phyloP scores from a whole-genome alignment of 37 sponge, comb jelly and placozoan species.

The Beroe forskalii region DNA sequence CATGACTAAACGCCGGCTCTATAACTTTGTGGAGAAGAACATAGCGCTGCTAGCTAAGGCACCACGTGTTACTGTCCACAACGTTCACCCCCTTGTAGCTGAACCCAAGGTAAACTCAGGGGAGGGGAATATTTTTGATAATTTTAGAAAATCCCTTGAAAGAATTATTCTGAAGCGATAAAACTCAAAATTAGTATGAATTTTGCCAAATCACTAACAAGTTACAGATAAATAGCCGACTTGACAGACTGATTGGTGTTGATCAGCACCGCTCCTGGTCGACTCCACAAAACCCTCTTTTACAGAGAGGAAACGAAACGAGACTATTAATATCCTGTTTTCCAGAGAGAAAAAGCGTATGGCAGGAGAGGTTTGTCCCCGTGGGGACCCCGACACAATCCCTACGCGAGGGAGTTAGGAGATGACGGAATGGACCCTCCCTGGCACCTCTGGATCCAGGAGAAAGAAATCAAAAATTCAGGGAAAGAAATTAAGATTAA shows the following conservation, averaged over 20 bases:
- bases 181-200: too few relatives aligned
- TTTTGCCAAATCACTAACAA: not conserved
- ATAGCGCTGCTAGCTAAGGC: constrained; percentile 51
- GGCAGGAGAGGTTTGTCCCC: constrained; percentile 9
- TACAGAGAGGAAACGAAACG: too few relatives aligned
- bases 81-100: constrained; percentile 10
- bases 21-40: constrained; percentile 53
- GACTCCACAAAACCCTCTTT: too few relatives aligned
- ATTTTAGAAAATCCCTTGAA: too few relatives aligned
- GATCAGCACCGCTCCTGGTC: too few relatives aligned
- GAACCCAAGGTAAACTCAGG: constrained; percentile 49
- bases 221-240: not conserved
- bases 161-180: too few relatives aligned
- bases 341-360: constrained; percentile 1
- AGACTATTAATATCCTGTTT: too few relatives aligned
- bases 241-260: too few relatives aligned
- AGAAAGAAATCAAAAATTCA: constrained; percentile 36
- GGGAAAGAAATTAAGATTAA: too few relatives aligned
- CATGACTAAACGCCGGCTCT: constrained; percentile 18
- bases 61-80: constrained; percentile 22
- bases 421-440: constrained; percentile 49
- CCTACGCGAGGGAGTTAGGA: constrained; percentile 10
- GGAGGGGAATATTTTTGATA: not conserved
- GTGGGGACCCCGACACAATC: constrained; percentile 8
- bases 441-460: constrained; percentile 49